Percentiles rank a stretch among this genome's conserved stretches.
These are phyloP conservation scores for Malacosoma neustria DNA, from an alignment of 2,888 invertebrate species.

Conservation along the genomic window DNA sequence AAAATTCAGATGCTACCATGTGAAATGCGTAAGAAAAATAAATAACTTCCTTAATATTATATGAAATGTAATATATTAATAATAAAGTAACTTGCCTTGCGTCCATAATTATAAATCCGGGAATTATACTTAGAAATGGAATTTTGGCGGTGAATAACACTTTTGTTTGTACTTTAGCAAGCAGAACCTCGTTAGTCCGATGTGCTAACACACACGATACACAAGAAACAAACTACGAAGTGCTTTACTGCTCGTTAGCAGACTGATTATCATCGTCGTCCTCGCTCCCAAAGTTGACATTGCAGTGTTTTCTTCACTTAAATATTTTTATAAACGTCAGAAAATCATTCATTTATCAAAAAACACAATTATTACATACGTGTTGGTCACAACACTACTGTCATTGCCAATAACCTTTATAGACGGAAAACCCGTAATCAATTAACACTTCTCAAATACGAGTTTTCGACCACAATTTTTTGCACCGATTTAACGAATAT, in stretches of 20 bases:
- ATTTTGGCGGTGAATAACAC: conserved; percentile 27
- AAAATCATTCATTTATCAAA: too few species aligned
- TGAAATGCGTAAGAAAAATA: too few species aligned
- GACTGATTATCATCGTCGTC: conserved; percentile 61
- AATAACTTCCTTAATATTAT: too few species aligned
- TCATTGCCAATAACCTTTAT: not conserved
- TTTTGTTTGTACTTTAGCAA: conserved; percentile 42
- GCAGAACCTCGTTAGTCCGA: conserved; percentile 38
- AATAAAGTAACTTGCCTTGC: conserved; percentile 33
- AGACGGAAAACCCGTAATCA: conserved; percentile 2
- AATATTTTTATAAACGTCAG: conserved; percentile 40
- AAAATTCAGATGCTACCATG: too few species aligned
- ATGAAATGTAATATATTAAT: too few species aligned
- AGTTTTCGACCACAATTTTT: not conserved
- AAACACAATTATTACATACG: too few species aligned
- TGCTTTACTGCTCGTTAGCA: conserved; percentile 57
- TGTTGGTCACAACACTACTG: too few species aligned
- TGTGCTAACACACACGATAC: conserved; percentile 51
- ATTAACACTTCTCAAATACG: conserved; percentile 10
- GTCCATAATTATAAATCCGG: conserved; percentile 43
- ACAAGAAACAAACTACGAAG: conserved; percentile 37
- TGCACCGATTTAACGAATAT: conserved; percentile 1
- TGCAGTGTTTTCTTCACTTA: conserved; percentile 57
- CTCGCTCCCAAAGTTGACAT: conserved; percentile 62
- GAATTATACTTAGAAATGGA: conserved; percentile 22